Evolutionary conservation across 1,140 invertebrate species (phyloP).

Genomic region (Ceratosolen solmsi): DNA sequence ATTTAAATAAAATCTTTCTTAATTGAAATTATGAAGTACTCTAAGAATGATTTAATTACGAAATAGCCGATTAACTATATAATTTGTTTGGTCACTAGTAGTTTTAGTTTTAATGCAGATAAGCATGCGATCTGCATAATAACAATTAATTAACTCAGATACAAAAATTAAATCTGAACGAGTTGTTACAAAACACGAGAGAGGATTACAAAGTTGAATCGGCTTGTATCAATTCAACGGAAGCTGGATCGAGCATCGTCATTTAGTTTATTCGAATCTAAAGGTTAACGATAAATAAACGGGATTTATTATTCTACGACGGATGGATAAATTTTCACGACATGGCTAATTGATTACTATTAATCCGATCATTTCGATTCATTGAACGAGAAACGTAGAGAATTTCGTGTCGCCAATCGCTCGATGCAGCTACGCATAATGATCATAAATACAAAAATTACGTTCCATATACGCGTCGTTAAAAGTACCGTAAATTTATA

Average conservation of each 20-base stretch:
- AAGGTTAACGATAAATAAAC: constrained; percentile 43
- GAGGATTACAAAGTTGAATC: neutral
- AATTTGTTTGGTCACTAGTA: too few species aligned
- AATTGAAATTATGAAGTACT: too few species aligned
- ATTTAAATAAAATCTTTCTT: too few species aligned
- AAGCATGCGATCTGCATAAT: neutral
- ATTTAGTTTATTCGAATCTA: constrained; percentile 10
- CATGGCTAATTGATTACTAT: constrained; percentile 43
- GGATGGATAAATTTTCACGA: constrained; percentile 6
- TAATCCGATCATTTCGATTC: constrained; percentile 42
- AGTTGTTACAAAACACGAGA: neutral
- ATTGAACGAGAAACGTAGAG: neutral
- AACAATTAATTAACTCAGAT: neutral
- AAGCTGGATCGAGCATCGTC: neutral
- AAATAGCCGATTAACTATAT: constrained; percentile 8
- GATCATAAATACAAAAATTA: neutral
- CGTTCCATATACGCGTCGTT: too few species aligned
- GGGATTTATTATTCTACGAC: constrained; percentile 33
- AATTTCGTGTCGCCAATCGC: neutral
- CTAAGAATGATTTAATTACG: too few species aligned
- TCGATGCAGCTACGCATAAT: neutral
- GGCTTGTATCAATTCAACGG: neutral
- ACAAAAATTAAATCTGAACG: too few species aligned
- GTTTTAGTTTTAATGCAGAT: too few species aligned
- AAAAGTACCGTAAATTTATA: too few species aligned